Conservation (phyloP, 2,113 vertebrate genomes). For the Lipotes vexillifer region DNA sequence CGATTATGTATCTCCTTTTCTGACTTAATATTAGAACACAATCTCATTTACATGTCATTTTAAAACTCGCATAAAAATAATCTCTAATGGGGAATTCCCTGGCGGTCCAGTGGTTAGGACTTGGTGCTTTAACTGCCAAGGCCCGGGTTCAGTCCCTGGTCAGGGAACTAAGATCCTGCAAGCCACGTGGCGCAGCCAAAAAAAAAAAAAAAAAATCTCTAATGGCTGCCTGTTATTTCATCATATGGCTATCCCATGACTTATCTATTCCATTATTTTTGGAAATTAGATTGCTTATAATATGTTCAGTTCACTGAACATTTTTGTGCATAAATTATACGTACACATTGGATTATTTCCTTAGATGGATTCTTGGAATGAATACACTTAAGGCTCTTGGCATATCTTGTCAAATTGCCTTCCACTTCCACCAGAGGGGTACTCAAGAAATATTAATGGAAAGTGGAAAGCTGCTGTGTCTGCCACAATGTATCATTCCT, state of each 20-base stretch:
- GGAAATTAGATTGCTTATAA: neutral
- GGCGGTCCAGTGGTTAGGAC: neutral
- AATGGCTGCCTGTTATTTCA: neutral
- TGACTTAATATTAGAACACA: neutral
- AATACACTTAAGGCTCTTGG: neutral
- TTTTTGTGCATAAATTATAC: neutral
- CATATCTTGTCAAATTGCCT: constrained; percentile 1
- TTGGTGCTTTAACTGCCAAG: neutral
- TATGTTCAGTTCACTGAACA: neutral
- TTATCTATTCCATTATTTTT: constrained; percentile 12
- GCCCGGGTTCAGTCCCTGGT: neutral
- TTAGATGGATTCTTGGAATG: neutral
- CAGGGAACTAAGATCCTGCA: neutral
- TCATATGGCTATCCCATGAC: neutral
- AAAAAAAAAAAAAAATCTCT: neutral
- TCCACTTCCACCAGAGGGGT: neutral
- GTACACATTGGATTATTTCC: neutral
- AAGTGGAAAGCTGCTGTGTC: constrained; percentile 11
- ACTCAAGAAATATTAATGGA: neutral
- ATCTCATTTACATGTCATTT: neutral
- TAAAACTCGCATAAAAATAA: neutral
- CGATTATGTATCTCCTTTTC: neutral
- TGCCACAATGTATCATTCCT: neutral
- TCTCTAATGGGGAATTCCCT: neutral
- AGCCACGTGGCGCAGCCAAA: neutral